Evolutionary conservation across 2,113 vertebrate genomes (phyloP).

Genomic region (Madoqua kirkii): DNA sequence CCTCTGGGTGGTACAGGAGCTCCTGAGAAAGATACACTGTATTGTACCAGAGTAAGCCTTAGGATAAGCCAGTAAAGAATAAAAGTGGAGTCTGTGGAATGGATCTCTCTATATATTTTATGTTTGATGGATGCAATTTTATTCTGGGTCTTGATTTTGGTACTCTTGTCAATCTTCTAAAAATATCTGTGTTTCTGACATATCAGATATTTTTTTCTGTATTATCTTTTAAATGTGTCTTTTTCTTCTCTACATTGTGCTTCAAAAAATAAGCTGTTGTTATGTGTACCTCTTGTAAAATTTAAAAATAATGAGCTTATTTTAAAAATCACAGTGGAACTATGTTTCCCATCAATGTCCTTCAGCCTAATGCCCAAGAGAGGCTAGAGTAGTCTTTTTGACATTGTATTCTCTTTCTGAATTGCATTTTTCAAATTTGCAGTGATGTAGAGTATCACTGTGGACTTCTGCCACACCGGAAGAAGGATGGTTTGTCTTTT

Average conservation of each 20-base stretch:
- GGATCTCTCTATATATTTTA: neutral
- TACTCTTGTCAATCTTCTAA: slow-evolving; percentile 23
- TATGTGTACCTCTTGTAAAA: neutral
- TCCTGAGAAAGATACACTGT: neutral
- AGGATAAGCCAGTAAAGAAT: neutral
- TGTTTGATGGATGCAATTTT: slow-evolving; percentile 20
- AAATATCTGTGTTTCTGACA: slow-evolving; percentile 26
- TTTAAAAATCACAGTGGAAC: neutral
- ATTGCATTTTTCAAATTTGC: neutral
- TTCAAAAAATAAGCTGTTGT: neutral
- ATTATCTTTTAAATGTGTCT: neutral
- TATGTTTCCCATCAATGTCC: neutral
- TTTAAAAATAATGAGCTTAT: neutral
- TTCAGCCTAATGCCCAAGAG: neutral
- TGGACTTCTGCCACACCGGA: neutral
- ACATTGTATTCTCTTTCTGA: neutral
- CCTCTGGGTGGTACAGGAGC: neutral
- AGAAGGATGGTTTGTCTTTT: neutral
- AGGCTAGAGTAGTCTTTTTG: neutral
- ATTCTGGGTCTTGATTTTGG: slow-evolving; percentile 10
- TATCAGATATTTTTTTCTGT: slow-evolving; percentile 20
- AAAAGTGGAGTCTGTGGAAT: slow-evolving; percentile 8
- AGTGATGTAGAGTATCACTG: neutral
- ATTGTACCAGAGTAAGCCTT: neutral
- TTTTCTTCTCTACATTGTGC: neutral